Evolutionary conservation across 2,888 invertebrate species (phyloP).

Genomic region (Adelognathus sp.): DNA sequence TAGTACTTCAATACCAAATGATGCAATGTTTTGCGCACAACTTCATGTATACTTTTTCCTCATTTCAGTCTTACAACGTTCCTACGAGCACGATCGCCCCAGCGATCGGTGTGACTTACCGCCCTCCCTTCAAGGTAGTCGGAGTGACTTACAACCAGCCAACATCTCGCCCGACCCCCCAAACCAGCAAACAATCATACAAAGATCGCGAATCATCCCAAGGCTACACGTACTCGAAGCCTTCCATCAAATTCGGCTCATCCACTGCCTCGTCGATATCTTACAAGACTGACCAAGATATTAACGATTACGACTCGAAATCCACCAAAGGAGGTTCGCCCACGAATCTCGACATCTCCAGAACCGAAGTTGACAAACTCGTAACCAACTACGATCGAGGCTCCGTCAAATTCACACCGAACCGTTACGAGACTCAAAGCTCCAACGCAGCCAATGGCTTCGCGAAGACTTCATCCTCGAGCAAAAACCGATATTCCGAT

Average conservation of each 20-base stretch:
- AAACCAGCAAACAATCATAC: constrained; percentile 5
- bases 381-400: constrained; percentile 71
- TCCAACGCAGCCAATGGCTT: constrained; percentile 28
- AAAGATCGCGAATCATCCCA: constrained; percentile 7
- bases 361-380: constrained; percentile 64
- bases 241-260: constrained; percentile 56
- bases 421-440: constrained; percentile 59
- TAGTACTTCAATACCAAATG: no score
- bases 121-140: constrained; percentile 66
- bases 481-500: constrained; percentile 26
- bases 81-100: constrained; percentile 66
- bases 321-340: constrained; percentile 61
- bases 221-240: constrained; percentile 60
- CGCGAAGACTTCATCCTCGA: constrained; percentile 33
- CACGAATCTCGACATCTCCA: constrained; percentile 58
- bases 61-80: constrained; percentile 55
- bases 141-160: constrained; percentile 58
- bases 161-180: constrained; percentile 40
- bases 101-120: constrained; percentile 65
- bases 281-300: constrained; percentile 29
- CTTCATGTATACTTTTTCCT: background rate
- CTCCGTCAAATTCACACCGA: constrained; percentile 69
- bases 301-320: background rate
- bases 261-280: constrained; percentile 58
- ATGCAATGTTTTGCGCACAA: no score